Evolutionary conservation across 2,797 vertebrate genomes (phyloP).

Genomic region (Lepus oiostolus): DNA sequence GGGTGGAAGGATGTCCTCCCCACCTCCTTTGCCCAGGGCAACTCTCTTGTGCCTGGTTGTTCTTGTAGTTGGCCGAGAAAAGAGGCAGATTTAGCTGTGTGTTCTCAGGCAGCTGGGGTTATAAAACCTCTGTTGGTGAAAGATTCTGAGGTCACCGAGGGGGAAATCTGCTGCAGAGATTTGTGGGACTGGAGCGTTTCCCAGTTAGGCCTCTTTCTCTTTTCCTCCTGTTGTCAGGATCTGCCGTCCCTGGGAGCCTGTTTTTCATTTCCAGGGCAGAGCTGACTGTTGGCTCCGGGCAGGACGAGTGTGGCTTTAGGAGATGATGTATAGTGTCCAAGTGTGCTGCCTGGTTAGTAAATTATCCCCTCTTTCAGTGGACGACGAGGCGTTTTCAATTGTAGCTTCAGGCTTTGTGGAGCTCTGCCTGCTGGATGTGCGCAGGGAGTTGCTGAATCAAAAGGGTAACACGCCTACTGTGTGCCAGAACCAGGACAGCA

Average conservation of each 20-base stretch:
- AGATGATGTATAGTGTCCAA: constrained; percentile 69
- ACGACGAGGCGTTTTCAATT: background rate
- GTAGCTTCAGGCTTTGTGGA: background rate
- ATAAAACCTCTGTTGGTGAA: constrained; percentile 55
- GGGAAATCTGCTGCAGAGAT: constrained; percentile 30
- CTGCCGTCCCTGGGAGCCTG: background rate
- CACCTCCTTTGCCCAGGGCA: background rate
- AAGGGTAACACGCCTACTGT: background rate
- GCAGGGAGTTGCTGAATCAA: background rate
- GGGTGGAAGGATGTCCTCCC: background rate
- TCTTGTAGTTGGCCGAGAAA: background rate
- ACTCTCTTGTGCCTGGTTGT: background rate
- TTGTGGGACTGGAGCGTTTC: constrained; percentile 27
- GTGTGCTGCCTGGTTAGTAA: constrained; percentile 70
- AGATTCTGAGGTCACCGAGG: constrained; percentile 16
- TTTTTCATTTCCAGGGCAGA: constrained; percentile 71
- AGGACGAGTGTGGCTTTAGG: constrained; percentile 75
- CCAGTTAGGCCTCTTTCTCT: background rate
- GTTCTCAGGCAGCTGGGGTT: background rate
- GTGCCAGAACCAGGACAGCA: background rate
- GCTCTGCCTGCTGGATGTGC: constrained; percentile 4
- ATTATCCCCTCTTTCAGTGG: constrained; percentile 48
- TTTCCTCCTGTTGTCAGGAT: background rate
- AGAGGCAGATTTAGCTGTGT: background rate
- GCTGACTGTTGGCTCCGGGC: constrained; percentile 47